Conservation (phyloP, 2,113 vertebrate species). For the Ibidorhyncha struthersii region DNA sequence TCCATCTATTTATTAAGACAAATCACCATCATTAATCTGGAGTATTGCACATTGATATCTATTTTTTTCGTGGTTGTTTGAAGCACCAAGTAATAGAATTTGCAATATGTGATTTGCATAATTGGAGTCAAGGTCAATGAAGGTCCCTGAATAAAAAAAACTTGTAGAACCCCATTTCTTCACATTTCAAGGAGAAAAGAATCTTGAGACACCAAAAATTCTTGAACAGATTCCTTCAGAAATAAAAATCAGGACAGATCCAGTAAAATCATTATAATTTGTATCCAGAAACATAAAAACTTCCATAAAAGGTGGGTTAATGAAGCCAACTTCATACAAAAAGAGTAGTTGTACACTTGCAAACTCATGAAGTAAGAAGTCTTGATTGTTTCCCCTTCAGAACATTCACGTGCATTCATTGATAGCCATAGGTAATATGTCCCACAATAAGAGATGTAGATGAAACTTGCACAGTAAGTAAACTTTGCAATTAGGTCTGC, state of each 20-base stretch:
- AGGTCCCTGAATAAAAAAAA: background rate
- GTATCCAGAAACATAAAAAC: background rate
- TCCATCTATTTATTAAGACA: background rate
- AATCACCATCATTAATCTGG: background rate
- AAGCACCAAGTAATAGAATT: background rate
- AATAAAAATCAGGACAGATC: background rate
- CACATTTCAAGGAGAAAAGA: background rate
- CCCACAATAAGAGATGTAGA: background rate
- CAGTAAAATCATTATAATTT: background rate
- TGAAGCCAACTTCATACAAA: background rate
- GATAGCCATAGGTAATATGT: background rate
- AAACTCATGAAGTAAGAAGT: background rate
- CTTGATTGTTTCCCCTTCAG: background rate
- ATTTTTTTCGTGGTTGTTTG: background rate
- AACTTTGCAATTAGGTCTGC: background rate
- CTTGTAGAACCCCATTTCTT: background rate
- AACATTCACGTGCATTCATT: background rate
- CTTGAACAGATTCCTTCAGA: background rate
- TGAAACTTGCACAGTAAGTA: background rate
- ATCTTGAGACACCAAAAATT: background rate
- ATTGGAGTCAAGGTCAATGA: background rate
- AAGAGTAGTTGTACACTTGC: background rate
- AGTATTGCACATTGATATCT: background rate
- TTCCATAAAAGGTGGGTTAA: background rate
- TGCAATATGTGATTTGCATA: background rate